phyloP scores from a whole-genome alignment of 2,797 vertebrate genomes.

The Cephalopachus bancanus region DNA sequence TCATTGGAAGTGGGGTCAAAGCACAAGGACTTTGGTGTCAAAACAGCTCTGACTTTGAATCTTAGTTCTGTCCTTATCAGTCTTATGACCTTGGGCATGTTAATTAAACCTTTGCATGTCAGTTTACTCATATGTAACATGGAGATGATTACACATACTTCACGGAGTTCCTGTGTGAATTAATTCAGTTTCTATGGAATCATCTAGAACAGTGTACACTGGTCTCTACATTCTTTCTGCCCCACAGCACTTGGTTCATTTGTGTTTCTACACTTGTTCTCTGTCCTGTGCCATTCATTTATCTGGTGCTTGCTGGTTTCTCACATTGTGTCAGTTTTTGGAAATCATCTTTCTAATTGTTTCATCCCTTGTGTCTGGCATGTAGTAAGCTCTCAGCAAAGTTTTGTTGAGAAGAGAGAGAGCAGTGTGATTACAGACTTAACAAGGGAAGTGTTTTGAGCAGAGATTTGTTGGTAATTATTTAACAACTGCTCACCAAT shows the following conservation, averaged over 20 bases:
- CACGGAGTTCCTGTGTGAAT: background rate
- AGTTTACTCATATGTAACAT: background rate
- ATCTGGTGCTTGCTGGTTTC: background rate
- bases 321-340: background rate
- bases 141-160: background rate
- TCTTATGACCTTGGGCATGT: background rate
- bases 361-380: background rate
- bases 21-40: background rate
- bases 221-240: background rate
- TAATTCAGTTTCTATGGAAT: background rate
- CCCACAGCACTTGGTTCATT: background rate
- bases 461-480: background rate
- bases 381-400: background rate
- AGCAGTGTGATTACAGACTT: background rate
- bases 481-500: background rate
- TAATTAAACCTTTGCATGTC: background rate
- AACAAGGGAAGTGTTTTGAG: conserved; percentile 19
- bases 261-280: background rate
- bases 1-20: background rate
- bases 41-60: background rate
- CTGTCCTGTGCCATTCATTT: background rate
- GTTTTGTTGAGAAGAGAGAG: background rate
- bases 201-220: background rate
- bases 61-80: conserved; percentile 31
- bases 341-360: conserved; percentile 3